These are phyloP conservation scores for Parauchenoglanis punctatus DNA, from an alignment of 2,797 vertebrate species.

Conservation along the genomic window DNA sequence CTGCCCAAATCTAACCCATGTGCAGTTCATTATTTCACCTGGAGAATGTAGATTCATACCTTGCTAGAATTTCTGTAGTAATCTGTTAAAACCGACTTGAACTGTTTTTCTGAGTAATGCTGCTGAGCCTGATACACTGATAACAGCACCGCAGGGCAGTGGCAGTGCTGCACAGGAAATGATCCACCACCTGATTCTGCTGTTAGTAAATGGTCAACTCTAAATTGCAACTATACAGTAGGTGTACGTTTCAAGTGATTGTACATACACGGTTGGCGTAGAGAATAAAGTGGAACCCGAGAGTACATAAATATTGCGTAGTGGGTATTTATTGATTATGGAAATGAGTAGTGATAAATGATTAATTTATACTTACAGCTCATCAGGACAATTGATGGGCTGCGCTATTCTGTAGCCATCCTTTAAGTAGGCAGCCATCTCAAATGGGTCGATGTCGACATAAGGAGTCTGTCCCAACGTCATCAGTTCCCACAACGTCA, in stretches of 20 bases:
- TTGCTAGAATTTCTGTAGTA: not conserved
- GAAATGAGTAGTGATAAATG: not conserved
- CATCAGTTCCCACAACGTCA: slow-evolving; percentile 97
- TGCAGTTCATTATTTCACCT: not conserved
- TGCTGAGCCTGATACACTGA: not conserved
- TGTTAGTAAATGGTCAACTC: not conserved
- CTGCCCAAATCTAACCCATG: not conserved
- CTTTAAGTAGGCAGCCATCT: slow-evolving; percentile 98
- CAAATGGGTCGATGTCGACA: slow-evolving; percentile 97
- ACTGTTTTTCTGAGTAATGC: not conserved
- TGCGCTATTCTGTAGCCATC: slow-evolving; percentile 99
- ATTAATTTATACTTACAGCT: slow-evolving; percentile 82
- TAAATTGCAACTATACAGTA: not conserved
- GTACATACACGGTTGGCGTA: not conserved
- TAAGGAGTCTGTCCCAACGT: slow-evolving; percentile 97
- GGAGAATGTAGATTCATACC: not conserved
- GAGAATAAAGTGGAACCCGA: not conserved
- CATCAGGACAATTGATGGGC: slow-evolving; percentile 99
- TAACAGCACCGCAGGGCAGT: not conserved
- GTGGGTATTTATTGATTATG: not conserved
- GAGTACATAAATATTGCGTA: not conserved
- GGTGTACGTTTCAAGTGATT: not conserved
- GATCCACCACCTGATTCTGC: not conserved
- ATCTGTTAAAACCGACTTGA: not conserved
- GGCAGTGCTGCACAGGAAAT: not conserved